Base-by-base conservation (phyloP, 92 coral and sea anemone genomes). In the Umimayanthus kanabou region DNA sequence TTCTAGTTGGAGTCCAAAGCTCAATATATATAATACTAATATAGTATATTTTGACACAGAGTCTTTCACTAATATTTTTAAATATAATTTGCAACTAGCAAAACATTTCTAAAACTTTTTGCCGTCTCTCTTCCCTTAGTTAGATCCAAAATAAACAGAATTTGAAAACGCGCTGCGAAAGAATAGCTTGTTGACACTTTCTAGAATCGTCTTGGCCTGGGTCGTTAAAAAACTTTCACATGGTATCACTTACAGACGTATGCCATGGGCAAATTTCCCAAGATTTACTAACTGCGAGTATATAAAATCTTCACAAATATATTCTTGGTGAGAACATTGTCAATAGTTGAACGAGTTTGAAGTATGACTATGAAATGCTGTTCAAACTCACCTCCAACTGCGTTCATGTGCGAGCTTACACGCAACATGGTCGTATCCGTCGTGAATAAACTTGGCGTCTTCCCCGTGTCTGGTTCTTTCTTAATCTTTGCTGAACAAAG, bases 401-500 rank as follows among this genome's bases (percentile, higher is more conserved):
- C 14, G 18, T 10, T 33, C 66, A 20, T 45, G 42, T 69, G 65
- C 5, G 47, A 43, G 78, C 40, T 83, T 58, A 50, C 64, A 26
- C 43, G 40, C 66, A 28, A 14, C 23, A 6, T 8, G 55, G 20
- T 45, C 7, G 20, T 28, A 45, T 83, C 67, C 15, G 25, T 15
- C 47, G 40, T 6, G 37, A 1, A 28, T 16, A 66, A 43, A 26
- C 79, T 69, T 47, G 50, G 50, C n/a, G 50, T 57, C 40, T 3
- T 45, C 9, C 29, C 53, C 43, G 77, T 45, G 26, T 47, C 78
- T 43, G 26, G 87, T 33, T 83, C 87, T 83, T 83, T 67, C n/a
- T 83, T 83, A 73, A 69, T 72, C 64, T 42, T 50, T 50, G 65
- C 78, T 47, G 67, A 83, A 49, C 78, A 83, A 45, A 49, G 45